phyloP scores from a whole-genome alignment of 2,888 invertebrate genomes.

The Chaetoderma sp. region DNA sequence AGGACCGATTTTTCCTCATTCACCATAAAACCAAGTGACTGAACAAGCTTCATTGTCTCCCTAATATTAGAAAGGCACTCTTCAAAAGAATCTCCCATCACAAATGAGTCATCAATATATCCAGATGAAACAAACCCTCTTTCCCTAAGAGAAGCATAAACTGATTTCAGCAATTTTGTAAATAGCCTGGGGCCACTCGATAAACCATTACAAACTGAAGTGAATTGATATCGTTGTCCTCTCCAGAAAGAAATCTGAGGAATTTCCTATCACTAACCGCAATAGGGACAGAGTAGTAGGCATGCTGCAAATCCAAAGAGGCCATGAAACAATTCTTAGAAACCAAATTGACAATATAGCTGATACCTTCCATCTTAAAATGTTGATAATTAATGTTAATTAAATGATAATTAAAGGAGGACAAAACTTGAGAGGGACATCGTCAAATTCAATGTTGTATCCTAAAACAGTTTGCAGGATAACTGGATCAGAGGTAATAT shows the following conservation, averaged over 20 bases:
- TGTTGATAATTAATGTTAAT: too few relatives aligned
- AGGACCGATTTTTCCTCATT: background rate
- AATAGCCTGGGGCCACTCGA: slow-evolving; percentile 3
- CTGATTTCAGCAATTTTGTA: slow-evolving; percentile 12
- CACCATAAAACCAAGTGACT: background rate
- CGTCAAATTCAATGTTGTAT: too few relatives aligned
- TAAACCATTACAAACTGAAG: slow-evolving; percentile 5
- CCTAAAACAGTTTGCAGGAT: too few relatives aligned
- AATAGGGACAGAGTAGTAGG: slow-evolving; percentile 8
- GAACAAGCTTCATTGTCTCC: background rate
- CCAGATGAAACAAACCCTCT: background rate
- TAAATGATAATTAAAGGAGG: too few relatives aligned
- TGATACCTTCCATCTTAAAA: slow-evolving; percentile 12
- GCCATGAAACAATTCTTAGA: slow-evolving; percentile 8
- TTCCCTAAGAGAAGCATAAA: background rate
- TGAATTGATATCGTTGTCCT: background rate
- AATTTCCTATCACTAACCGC: background rate
- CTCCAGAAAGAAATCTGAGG: slow-evolving; percentile 6
- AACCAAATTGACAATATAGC: background rate
- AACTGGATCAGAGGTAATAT: too few relatives aligned
- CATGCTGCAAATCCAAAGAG: background rate
- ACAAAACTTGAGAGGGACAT: too few relatives aligned
- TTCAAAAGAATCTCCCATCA: background rate
- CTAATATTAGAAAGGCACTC: background rate
- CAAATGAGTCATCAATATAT: slow-evolving; percentile 13